Evolutionary conservation across 2,113 vertebrate genomes (phyloP).

Genomic region (Noturus placidus): DNA sequence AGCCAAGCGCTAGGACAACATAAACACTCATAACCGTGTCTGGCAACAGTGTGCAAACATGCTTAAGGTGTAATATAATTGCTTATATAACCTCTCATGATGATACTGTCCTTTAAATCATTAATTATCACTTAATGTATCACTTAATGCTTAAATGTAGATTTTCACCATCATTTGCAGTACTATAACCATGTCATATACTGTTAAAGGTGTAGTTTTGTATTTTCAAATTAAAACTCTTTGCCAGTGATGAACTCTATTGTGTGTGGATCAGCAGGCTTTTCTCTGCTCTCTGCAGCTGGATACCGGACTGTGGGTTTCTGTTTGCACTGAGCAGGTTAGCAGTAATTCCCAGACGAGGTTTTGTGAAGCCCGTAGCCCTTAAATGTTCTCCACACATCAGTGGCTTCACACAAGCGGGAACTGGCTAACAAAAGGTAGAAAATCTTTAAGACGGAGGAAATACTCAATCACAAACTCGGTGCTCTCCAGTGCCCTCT

Average conservation of each 20-base stretch:
- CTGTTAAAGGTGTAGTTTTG: no score
- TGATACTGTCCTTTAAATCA: background rate
- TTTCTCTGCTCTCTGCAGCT: slow-evolving; percentile 4
- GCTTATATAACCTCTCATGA: background rate
- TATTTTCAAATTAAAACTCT: background rate
- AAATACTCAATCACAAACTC: slow-evolving; percentile 46
- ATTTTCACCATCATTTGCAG: background rate
- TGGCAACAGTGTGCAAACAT: slow-evolving; percentile 7
- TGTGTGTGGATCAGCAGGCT: slow-evolving; percentile 12
- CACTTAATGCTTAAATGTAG: background rate
- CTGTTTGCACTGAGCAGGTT: slow-evolving; percentile 40
- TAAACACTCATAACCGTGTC: slow-evolving; percentile 37
- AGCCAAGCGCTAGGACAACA: slow-evolving; percentile 28
- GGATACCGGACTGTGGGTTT: slow-evolving; percentile 23
- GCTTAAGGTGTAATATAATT: slow-evolving; percentile 15
- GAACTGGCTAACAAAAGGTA: slow-evolving; percentile 51
- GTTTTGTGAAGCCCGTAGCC: slow-evolving; percentile 33
- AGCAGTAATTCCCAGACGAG: slow-evolving; percentile 43
- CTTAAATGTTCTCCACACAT: slow-evolving; percentile 50
- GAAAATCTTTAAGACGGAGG: slow-evolving; percentile 49
- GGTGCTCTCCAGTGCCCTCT: slow-evolving; percentile 50
- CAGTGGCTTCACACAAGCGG: slow-evolving; percentile 46
- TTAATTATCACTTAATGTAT: background rate
- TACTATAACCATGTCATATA: no score
- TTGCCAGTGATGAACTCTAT: background rate